Base-by-base conservation (phyloP, 2,113 vertebrate genomes). In the Prochilodus magdalenae region DNA sequence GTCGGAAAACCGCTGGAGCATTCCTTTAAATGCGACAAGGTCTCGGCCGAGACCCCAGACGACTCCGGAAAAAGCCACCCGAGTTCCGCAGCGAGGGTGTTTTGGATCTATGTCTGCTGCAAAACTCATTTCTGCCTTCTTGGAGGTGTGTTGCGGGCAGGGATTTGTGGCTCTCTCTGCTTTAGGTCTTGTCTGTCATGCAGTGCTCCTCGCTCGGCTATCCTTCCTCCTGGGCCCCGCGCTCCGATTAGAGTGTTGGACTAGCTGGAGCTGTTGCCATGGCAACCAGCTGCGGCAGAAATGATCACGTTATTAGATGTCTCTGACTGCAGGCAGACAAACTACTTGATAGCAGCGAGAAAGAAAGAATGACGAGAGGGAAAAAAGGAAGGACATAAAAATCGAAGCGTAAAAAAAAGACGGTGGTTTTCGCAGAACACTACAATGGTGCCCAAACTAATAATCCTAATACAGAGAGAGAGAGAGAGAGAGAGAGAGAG, bases 261-360 rank as follows among this genome's bases (percentile, higher is more conserved):
- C 57, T 77, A 79, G 78, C 87, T 26, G 53, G 81, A 81, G 80
- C 82, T 72, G 88, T 89, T 89, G 87, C 92, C 90, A 92, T 90
- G 84, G 91, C 83, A 92, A 84, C 88, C 88, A 87, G 92, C 90
- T 88, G 91, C 92, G 88, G 93, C 92, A 92, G 84, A 91, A 89
- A 91, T 91, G 94, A 95, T 96, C 93, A 93, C 90, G 86, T 94
- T 93, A 95, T 94, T 93, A 93, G 92, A 90, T 90, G 90, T 87
- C 92, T 95, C 88, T 91, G 92, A 94, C 88, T 90, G 90, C 86
- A 66, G 80, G 83, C 57, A 77, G 88, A 91, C 85, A 93, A 87
- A 91, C 91, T 51, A 66, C 73, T 93, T 89, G 89, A 86, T 88
- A 84, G 51, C 80, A 70, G 73, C 77, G 59, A 40, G 49, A 73